Evolutionary conservation across 2,113 vertebrate species (phyloP).

Genomic region (Laticauda laticaudata): DNA sequence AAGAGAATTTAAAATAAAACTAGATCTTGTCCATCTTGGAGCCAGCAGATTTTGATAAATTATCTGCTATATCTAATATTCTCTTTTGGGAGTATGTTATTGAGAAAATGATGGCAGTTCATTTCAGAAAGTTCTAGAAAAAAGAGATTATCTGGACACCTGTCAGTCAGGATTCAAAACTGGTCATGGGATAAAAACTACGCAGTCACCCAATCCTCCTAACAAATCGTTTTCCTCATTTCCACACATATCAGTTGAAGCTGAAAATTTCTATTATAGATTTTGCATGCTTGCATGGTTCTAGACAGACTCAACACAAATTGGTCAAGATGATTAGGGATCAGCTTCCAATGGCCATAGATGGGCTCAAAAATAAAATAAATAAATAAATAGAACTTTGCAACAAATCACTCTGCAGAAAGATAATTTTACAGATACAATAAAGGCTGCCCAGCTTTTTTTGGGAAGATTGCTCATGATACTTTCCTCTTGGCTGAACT

Average conservation of each 20-base stretch:
- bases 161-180: not conserved
- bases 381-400: not conserved
- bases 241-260: not conserved
- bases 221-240: not conserved
- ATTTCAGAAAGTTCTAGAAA: not conserved
- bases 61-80: not conserved
- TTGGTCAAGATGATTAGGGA: not conserved
- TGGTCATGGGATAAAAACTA: not conserved
- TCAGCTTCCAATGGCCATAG: not conserved
- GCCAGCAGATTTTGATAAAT: not conserved
- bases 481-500: conserved; percentile 1
- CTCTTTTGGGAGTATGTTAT: not conserved
- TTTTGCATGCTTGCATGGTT: not conserved
- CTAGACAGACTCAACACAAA: not conserved
- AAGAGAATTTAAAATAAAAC: not conserved
- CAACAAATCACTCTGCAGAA: not conserved
- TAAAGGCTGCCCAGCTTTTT: not conserved
- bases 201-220: not conserved
- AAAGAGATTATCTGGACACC: not conserved
- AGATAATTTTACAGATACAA: not conserved
- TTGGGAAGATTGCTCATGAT: not conserved
- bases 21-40: not conserved
- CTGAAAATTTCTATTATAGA: not conserved
- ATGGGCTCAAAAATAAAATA: not conserved
- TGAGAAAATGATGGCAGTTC: not conserved